Percentiles rank a stretch among this genome's conserved stretches.
These are phyloP conservation scores for Sorex araneus DNA, from an alignment of 2,113 vertebrate species.

Conservation along the genomic window DNA sequence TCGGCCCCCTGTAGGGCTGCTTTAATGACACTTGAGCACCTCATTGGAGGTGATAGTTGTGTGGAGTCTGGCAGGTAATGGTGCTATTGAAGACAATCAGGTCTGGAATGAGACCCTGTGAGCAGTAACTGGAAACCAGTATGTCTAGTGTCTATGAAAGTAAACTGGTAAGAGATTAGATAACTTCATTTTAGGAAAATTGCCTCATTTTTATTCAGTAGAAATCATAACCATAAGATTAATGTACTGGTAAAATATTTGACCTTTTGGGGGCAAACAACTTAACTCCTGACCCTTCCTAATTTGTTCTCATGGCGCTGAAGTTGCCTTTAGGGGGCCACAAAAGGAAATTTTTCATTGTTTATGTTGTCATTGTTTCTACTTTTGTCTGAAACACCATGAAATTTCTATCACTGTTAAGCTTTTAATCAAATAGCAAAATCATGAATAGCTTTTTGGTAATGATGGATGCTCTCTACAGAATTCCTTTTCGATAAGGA, in stretches of 20 bases:
- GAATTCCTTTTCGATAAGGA: neutral
- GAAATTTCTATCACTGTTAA: constrained; percentile 7
- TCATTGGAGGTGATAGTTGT: neutral
- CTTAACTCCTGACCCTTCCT: neutral
- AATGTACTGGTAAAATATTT: neutral
- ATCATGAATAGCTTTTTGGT: constrained; percentile 13
- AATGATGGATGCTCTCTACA: neutral
- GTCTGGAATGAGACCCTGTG: neutral
- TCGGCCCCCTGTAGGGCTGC: no score
- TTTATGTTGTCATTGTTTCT: neutral
- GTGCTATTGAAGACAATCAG: neutral
- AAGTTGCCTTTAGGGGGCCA: neutral
- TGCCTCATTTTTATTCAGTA: neutral
- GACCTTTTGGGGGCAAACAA: neutral
- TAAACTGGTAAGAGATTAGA: neutral
- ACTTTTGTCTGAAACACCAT: constrained; percentile 10
- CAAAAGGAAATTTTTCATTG: neutral
- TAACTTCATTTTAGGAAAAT: neutral
- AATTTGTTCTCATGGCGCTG: neutral
- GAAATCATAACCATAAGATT: neutral
- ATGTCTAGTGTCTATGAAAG: neutral
- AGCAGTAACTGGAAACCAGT: neutral
- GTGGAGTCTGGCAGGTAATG: neutral
- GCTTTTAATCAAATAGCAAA: neutral
- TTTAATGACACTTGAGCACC: neutral